A percentile compares a stretch with the other conserved stretches of the same genome.
Conservation (phyloP, 2,888 invertebrate genomes). For the Apotomis betuletana region DNA sequence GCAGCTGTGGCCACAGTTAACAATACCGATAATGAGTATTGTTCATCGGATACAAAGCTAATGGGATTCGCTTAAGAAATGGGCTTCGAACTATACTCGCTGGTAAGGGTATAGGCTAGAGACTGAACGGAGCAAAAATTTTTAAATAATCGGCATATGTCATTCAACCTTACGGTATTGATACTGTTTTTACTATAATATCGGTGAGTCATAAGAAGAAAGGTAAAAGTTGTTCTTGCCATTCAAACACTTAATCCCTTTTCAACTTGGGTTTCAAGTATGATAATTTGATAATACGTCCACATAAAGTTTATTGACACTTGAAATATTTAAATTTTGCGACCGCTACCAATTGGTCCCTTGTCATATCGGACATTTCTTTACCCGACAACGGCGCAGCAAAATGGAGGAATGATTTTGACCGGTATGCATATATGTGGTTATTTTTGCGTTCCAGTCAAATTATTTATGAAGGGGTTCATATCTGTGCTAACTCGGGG, state of each 20-base stretch:
- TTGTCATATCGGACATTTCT: background rate
- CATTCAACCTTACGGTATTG: background rate
- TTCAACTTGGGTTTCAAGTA: background rate
- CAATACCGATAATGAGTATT: too few species aligned
- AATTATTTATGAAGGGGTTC: too few species aligned
- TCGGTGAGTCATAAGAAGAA: background rate
- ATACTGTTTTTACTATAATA: background rate
- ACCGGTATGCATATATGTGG: too few species aligned
- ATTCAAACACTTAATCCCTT: background rate
- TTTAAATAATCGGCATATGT: background rate
- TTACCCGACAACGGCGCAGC: background rate
- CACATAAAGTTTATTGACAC: constrained; percentile 12
- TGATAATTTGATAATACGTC: background rate
- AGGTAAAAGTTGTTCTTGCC: background rate
- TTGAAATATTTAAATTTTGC: background rate
- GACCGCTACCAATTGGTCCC: background rate
- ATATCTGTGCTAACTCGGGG: too few species aligned
- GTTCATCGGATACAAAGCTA: too few species aligned
- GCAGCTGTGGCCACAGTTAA: too few species aligned
- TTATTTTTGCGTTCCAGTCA: too few species aligned
- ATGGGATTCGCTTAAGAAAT: too few species aligned
- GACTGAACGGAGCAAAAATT: too few species aligned
- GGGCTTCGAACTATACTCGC: too few species aligned
- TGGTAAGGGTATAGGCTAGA: too few species aligned
- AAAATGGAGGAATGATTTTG: too few species aligned